Evolutionary conservation across 2,113 vertebrate species (phyloP), one percentile per base, ranked within the genome.

Genomic region (Poeciliopsis turrubarensis): DNA sequence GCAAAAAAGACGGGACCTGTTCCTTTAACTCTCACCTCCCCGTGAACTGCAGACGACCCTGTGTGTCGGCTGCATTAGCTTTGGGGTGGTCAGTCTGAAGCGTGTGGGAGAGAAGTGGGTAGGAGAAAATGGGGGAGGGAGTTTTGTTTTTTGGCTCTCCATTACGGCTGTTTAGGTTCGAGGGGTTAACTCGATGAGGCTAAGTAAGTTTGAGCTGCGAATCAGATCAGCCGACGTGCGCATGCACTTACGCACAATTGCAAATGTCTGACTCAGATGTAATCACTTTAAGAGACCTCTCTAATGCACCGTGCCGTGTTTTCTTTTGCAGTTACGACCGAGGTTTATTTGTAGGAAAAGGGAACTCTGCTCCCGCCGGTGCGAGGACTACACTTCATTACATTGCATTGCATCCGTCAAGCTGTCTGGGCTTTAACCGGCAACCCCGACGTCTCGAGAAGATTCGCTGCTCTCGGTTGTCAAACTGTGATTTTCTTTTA

Each of bases 61-160:
- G 72, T 83, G 86, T 93, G 91, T 93, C 91, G 93, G 91, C 87
- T 90, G 90, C 88, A 93, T 93, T 94, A 93, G 90, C 92, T 92
- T 82, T 89, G 82, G 90, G 92, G 91, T 91, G 90, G 90, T 90
- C 89, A 88, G 81, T 81, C 72, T 78, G 57, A 86, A 80, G 74
- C 25, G 69, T 75, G 65, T 75, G 70, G 72, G 78, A 17, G 37
- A 77, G 68, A 65, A 65, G 44, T 68, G n/a, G 63, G 64, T 41
- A 69, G 60, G n/a, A 70, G 74, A 63, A 22, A 74, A 66, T 19
- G 5, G 62, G 11, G 26, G 19, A 60, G 62, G 60, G 51, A 64
- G 72, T 77, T 69, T 69, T 72, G 85, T 87, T 91, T 85, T 87
- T 86, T 14, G 39, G 77, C 84, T 86, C 86, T 94, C 86, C 90